Evolutionary conservation across 2,113 vertebrate genomes (phyloP).

Genomic region (Burhinus bistriatus): DNA sequence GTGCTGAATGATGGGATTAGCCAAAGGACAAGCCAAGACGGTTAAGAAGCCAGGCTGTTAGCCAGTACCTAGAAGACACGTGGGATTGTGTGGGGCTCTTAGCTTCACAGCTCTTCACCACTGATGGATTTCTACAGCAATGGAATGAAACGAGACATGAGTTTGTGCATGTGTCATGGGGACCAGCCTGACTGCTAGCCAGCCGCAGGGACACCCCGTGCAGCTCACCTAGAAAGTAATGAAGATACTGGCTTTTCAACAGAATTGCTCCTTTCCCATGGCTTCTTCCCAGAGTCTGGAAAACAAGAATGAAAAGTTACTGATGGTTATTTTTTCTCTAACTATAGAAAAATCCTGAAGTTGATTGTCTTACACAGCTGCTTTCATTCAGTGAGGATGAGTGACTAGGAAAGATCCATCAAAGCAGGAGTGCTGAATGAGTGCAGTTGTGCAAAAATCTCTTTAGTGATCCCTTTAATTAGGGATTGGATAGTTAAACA

Average conservation of each 20-base stretch:
- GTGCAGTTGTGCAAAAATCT: background rate
- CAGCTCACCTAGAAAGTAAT: slow-evolving; percentile 88
- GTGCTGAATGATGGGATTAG: background rate
- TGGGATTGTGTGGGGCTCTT: slow-evolving; percentile 81
- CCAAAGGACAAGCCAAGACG: slow-evolving; percentile 52
- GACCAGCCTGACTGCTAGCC: background rate
- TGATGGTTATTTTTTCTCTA: background rate
- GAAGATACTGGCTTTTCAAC: slow-evolving; percentile 89
- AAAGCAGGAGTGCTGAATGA: background rate
- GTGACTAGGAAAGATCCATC: background rate
- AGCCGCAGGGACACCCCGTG: background rate
- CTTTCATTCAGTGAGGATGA: background rate
- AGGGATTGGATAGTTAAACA: background rate
- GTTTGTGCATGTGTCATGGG: background rate
- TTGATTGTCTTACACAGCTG: background rate
- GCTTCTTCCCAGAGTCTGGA: slow-evolving; percentile 92
- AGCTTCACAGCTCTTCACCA: slow-evolving; percentile 82
- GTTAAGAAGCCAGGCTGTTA: slow-evolving; percentile 7
- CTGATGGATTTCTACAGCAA: slow-evolving; percentile 80
- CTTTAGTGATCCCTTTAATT: background rate
- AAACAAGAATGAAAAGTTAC: background rate
- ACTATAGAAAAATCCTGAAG: background rate
- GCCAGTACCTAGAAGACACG: slow-evolving; percentile 81
- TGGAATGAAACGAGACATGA: slow-evolving; percentile 76
- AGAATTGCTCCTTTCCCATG: slow-evolving; percentile 97